These are phyloP conservation scores for Linepithema humile DNA, from an alignment of 1,140 invertebrate genomes.

Conservation along the genomic window DNA sequence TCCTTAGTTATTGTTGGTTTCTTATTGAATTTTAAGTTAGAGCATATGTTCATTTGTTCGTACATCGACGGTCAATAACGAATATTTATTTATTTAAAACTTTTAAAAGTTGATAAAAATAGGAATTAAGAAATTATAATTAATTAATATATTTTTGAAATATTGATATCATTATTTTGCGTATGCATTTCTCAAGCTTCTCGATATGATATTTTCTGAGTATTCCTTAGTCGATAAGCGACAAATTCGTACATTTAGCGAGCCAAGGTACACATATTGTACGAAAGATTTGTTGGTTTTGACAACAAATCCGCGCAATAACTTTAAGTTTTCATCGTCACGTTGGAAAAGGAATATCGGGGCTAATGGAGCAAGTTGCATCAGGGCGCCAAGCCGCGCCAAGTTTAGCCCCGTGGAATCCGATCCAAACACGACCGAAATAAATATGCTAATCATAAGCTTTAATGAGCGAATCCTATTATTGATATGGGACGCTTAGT, in stretches of 20 bases:
- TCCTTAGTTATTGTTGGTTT: neutral
- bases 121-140: too few species aligned
- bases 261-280: neutral
- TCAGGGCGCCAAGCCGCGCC: constrained; percentile 73
- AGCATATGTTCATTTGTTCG: neutral
- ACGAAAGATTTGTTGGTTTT: neutral
- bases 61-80: neutral
- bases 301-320: constrained; percentile 60
- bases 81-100: too few species aligned
- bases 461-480: constrained; percentile 78
- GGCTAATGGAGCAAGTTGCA: constrained; percentile 83
- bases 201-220: neutral
- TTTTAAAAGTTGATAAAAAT: too few species aligned
- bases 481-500: neutral
- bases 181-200: neutral
- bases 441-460: constrained; percentile 83
- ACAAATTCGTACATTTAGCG: neutral
- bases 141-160: too few species aligned
- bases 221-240: neutral
- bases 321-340: constrained; percentile 73
- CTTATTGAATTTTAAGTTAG: neutral
- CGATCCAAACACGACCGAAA: constrained; percentile 81
- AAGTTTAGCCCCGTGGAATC: constrained; percentile 80
- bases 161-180: too few species aligned
- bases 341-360: constrained; percentile 72